Percentiles rank a stretch among this genome's conserved stretches.
Evolutionary conservation across 2,888 invertebrate species (phyloP).

Genomic region (Himalopsyche kuldschensis): DNA sequence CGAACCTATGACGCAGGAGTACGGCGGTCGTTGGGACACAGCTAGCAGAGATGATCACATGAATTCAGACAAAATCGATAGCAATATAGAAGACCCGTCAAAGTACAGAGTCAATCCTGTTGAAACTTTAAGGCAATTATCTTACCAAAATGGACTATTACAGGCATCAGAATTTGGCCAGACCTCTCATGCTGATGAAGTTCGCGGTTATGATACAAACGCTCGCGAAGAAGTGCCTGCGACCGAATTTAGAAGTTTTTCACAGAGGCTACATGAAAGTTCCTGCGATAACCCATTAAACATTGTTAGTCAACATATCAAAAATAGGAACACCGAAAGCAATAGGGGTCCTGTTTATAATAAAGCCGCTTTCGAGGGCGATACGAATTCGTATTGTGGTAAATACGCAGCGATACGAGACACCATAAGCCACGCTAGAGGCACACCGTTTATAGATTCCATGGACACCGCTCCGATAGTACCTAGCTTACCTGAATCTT

Average conservation of each 20-base stretch:
- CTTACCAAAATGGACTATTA: background rate
- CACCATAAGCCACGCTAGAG: slow-evolving; percentile 8
- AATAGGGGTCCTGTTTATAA: background rate
- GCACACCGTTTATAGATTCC: background rate
- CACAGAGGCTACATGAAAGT: slow-evolving; percentile 7
- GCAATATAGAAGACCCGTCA: background rate
- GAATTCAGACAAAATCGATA: background rate
- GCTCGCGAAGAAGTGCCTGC: background rate
- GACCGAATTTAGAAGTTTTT: background rate
- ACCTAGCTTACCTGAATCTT: slow-evolving; percentile 18
- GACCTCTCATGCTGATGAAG: background rate
- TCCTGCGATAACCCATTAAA: slow-evolving; percentile 23
- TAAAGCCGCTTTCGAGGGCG: background rate
- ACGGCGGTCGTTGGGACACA: background rate
- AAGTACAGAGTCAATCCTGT: slow-evolving; percentile 1
- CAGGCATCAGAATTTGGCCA: background rate
- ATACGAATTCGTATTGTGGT: background rate
- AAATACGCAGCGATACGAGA: background rate
- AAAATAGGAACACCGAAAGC: background rate
- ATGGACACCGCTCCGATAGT: background rate
- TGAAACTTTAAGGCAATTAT: slow-evolving; percentile 23
- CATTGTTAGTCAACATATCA: slow-evolving; percentile 17
- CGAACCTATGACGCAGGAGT: background rate
- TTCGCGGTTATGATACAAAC: background rate
- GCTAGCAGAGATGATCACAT: background rate